Percentiles rank a stretch among this genome's conserved stretches.
Evolutionary conservation across 2,113 vertebrate genomes (phyloP).

Genomic region (Megalops atlanticus): DNA sequence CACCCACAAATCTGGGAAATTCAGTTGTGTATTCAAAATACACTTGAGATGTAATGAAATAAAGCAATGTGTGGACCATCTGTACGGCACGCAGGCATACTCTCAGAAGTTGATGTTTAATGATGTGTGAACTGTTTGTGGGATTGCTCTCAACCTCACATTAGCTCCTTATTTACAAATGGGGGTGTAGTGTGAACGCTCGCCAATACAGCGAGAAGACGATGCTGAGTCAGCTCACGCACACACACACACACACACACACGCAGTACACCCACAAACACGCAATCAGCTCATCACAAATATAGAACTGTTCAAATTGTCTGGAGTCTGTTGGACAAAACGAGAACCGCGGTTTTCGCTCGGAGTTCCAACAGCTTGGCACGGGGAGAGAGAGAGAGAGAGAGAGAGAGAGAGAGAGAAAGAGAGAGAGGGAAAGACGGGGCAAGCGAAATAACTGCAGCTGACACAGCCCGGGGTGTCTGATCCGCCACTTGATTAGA

Average conservation of each 20-base stretch:
- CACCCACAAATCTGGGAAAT: no score
- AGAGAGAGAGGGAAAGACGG: background rate
- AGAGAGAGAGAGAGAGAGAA: background rate
- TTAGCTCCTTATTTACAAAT: background rate
- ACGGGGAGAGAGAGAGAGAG: background rate
- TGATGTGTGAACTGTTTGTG: background rate
- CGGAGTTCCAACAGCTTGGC: background rate
- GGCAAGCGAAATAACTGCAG: conserved; percentile 1
- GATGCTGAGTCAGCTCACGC: background rate
- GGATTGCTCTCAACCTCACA: background rate
- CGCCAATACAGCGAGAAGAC: background rate
- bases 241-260: no score
- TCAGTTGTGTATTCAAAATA: background rate
- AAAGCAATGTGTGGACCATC: background rate
- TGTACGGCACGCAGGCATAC: background rate
- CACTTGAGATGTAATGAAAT: background rate
- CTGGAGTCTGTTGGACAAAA: conserved; percentile 51
- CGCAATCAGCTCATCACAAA: background rate
- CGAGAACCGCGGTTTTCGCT: conserved; percentile 41
- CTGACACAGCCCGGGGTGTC: conserved; percentile 2
- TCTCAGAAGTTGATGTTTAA: background rate
- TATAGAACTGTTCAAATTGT: conserved; percentile 38
- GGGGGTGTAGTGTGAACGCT: background rate
- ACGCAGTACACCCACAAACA: no score
- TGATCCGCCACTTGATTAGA: conserved; percentile 26